Evolutionary conservation across 2,113 vertebrate species (phyloP), one percentile per base, ranked within the genome.

Genomic region (Tenebrosternarchus preto): DNA sequence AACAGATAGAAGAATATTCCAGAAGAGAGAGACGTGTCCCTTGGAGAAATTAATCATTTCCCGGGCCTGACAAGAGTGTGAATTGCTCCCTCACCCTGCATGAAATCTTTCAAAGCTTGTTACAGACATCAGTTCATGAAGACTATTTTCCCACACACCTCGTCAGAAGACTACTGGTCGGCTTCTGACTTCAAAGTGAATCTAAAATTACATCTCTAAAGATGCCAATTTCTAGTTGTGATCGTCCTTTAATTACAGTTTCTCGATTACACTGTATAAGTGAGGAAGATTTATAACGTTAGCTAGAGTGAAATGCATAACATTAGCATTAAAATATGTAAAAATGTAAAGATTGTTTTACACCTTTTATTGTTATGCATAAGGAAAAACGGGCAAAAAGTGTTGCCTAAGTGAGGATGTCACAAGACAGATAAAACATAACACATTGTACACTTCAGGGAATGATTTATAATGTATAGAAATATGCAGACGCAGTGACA

Each of bases 31-130:
- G 70, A 77, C 56, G 73, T 57, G 57, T 71, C 29, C 67, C 76
- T 67, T 71, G 59, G 36, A 83, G 68, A 80, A 80, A 76, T 76
- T 83, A 83, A 86, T 86, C 39, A 79, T 81, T 83, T 81, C 27
- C 66, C 56, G 53, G n/a, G 31, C 60, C 50, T 79, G 82, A 79
- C 29, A 73, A 74, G 73, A 59, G 79, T 83, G 82, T 81, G 72
- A 81, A 76, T 73, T 50, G 46, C 57, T 19, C 31, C n/a, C 33
- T 63, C 73, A 79, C 57, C 68, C 59, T n/a, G 50, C 25, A 73
- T 78, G 55, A 76, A 74, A 75, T 74, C 53, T 64, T 75, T 57
- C 25, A 27, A 81, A 81, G 53, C 43, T 78, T 78, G 75, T 78
- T 78, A 56, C 3, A 46, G 71, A 53, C 74, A 59, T 25, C 60